These are phyloP conservation scores for Bryconaethiops microstoma DNA, from an alignment of 2,797 vertebrate species.

Conservation along the genomic window DNA sequence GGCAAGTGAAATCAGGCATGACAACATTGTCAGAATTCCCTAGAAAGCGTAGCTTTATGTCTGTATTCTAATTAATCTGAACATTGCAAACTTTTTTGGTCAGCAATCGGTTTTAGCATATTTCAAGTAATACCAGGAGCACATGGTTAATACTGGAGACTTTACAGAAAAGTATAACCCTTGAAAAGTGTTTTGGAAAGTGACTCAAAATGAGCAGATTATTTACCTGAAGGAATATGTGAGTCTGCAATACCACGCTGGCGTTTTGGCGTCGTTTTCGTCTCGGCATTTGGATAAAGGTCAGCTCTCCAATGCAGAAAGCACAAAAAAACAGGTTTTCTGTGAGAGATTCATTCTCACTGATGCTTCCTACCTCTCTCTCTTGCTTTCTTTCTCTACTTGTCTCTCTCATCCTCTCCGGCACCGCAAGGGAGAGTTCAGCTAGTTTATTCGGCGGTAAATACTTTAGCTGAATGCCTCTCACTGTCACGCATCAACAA, in stretches of 20 bases:
- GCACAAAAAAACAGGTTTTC: slow-evolving; percentile 21
- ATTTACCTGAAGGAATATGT: not conserved
- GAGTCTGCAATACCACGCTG: not conserved
- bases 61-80: no score
- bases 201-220: no score
- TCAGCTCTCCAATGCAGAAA: slow-evolving; percentile 5
- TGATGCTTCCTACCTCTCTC: not conserved
- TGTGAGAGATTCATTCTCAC: slow-evolving; percentile 15
- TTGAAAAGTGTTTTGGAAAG: no score
- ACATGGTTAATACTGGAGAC: no score
- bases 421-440: slow-evolving; percentile 33
- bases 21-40: no score
- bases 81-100: no score
- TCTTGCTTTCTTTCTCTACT: not conserved
- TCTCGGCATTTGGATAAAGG: slow-evolving; percentile 10
- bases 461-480: slow-evolving; percentile 14
- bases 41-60: no score
- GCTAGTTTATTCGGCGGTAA: slow-evolving; percentile 20
- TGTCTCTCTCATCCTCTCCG: not conserved
- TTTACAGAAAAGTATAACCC: no score
- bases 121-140: no score
- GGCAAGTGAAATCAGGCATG: no score
- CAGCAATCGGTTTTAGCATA: no score
- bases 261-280: not conserved
- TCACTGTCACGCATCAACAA: slow-evolving; percentile 25